Evolutionary conservation across 2,888 invertebrate species (phyloP).

Genomic region (Platynereis dumerilii): DNA sequence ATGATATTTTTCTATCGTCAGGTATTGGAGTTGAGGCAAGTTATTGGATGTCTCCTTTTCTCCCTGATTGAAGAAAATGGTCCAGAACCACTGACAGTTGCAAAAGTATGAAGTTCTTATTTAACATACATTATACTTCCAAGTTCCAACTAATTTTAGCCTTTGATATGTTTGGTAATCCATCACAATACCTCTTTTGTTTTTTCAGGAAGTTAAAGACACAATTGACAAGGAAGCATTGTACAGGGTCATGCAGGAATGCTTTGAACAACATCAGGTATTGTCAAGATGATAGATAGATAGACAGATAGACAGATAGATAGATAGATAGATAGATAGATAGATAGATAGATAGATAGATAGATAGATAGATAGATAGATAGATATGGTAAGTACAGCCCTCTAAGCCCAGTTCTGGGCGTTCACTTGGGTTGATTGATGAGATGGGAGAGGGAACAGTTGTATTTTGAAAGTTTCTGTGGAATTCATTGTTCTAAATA

Average conservation of each 20-base stretch:
- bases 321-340: too few relatives aligned
- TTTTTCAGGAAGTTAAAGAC: conserved; percentile 62
- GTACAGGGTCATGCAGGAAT: conserved; percentile 56
- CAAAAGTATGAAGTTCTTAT: conserved; percentile 46
- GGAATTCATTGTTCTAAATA: too few relatives aligned
- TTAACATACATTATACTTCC: not conserved
- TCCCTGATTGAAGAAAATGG: conserved; percentile 63
- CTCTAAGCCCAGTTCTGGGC: too few relatives aligned
- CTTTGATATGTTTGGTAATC: too few relatives aligned
- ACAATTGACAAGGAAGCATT: conserved; percentile 62
- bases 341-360: not conserved
- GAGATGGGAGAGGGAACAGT: too few relatives aligned
- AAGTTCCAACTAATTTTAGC: not conserved
- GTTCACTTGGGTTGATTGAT: too few relatives aligned
- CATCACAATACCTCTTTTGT: too few relatives aligned
- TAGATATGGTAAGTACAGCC: too few relatives aligned
- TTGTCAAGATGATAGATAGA: not conserved
- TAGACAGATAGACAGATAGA: too few relatives aligned
- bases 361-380: too few relatives aligned
- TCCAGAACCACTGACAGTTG: conserved; percentile 57
- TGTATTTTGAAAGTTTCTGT: too few relatives aligned
- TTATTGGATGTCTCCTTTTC: conserved; percentile 58
- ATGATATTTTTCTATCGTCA: conserved; percentile 6
- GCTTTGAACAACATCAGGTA: conserved; percentile 56
- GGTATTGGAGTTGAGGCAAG: conserved; percentile 48